Base-by-base conservation (phyloP, 1,140 invertebrate species). In the Drosophila watanabei region DNA sequence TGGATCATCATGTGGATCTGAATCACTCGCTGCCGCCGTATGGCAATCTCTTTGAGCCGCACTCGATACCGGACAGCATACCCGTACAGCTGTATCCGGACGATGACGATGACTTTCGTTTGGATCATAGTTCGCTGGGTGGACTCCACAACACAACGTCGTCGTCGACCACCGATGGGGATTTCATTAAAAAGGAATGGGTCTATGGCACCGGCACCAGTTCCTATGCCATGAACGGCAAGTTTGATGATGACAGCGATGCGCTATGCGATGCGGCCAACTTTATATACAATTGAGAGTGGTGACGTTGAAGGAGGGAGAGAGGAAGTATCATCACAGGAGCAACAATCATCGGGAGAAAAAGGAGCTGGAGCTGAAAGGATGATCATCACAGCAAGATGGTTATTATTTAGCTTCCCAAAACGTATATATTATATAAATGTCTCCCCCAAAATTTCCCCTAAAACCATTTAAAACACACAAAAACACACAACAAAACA, bases 181-280 rank as follows among this genome's bases (percentile, higher is more conserved):
- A 93, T 56, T 93, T 92, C 37, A 93, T 93, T 10, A 93, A 93
- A 30, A 93, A 93, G 79, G 92, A 93, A 81, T 93, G 92, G 92
- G 92, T 87, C 20, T 93, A 93, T 60, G 92, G 92, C 49, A 75
- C 73, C 32, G 87, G 88, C 61, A 79, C 89, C 49, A 92, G 81
- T 82, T 92, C 78, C 71, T 93, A 93, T 70, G 87, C 92, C 45
- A 92, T 93, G 88, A 92, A 92, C 43, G 90, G 89, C 9, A 93
- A 93, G 49, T 93, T 93, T 43, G 92, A 93, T 62, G 92, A 93
- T 60, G 92, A 93, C 28, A 93, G 92, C 71, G 92, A 93, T 82
- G 92, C 91, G 4, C 71, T 93, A 5, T 93, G 92, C 71, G 92
- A 93, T 85, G 90, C 92, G 8, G 89, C 90, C 33, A 93, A 92